phyloP scores from a whole-genome alignment of 37 sponge, comb jelly and placozoan genomes.

The Bolinopsis microptera region DNA sequence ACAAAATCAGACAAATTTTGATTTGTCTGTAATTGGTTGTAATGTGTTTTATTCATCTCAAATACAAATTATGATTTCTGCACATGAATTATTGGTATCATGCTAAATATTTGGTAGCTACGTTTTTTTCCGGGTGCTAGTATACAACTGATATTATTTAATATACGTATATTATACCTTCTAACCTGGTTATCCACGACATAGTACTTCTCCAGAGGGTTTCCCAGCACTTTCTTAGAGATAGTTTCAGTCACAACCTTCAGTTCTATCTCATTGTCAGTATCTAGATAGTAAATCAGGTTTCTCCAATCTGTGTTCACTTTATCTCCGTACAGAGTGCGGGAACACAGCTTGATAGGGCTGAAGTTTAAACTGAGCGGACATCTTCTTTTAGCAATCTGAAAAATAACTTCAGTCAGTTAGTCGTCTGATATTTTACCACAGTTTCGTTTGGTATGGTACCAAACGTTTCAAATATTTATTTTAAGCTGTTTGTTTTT shows the following conservation, averaged over 20 bases:
- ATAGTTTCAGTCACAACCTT: slow-evolving; percentile 1
- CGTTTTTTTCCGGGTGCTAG: background rate
- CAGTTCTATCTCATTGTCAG: background rate
- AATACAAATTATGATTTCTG: too few relatives aligned
- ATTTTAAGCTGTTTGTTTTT: too few relatives aligned
- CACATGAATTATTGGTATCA: too few relatives aligned
- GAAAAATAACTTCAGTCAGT: too few relatives aligned
- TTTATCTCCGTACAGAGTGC: background rate
- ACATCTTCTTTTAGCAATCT: background rate
- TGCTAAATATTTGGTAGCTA: too few relatives aligned
- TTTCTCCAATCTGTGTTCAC: slow-evolving; percentile 20
- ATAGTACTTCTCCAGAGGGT: slow-evolving; percentile 54
- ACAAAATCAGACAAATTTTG: too few relatives aligned
- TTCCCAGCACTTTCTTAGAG: slow-evolving; percentile 59
- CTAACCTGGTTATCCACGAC: slow-evolving; percentile 38
- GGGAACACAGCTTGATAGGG: background rate
- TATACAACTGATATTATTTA: background rate
- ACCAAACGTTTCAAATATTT: too few relatives aligned
- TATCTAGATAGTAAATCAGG: background rate
- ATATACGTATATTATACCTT: background rate
- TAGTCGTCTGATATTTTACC: too few relatives aligned
- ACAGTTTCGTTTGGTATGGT: too few relatives aligned
- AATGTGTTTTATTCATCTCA: too few relatives aligned
- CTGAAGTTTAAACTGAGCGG: background rate
- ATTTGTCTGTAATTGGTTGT: too few relatives aligned